Evolutionary conservation across 2,888 invertebrate genomes (phyloP), one percentile per base, ranked within the genome.

Genomic region (Tenodera sinensis): DNA sequence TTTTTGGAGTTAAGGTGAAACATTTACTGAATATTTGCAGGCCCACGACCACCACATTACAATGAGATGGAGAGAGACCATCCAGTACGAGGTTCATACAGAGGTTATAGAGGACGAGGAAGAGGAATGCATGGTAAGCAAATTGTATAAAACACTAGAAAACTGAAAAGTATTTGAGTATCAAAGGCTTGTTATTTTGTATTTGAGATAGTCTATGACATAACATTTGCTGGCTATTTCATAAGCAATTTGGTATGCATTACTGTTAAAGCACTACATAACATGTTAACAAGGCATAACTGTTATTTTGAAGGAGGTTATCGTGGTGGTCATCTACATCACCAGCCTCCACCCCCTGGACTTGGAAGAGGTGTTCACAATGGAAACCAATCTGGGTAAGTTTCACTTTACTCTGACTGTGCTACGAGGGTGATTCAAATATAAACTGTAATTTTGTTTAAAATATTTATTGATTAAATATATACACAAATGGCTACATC

Each of bases 271-370:
- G 4, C 30, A 30, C 30, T 30, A 4, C 30, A 30, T 30, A 4
- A 30, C 34, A 34, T 34, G 34, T 7, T 34, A 34, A 34, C 34
- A 34, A 7, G 34, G 34, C 34, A 34, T 34, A 34, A 34, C 7
- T 42, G 83, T 25, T 12, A 12, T 42, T 42, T 90, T 90, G 4
- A 84, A 92, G 92, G 92, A 89, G 92, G 92, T 71, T 93, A 93
- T 90, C 92, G 93, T 91, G 93, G 93, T 54, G 83, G 89, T 6
- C 91, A 91, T 85, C 83, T 90, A 54, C 90, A 89, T 88, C 91
- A 93, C 91, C 95, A 95, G 91, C 95, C 95, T 34, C 95, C 95
- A 25, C 95, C 95, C 86, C 95, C 95, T 47, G 95, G 95, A 87
- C 94, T 95, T 91, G 94, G 95, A 87, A 92, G 93, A 90, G 93